Conservation (phyloP, 2,113 vertebrate species). For the Brachyistius frenatus region DNA sequence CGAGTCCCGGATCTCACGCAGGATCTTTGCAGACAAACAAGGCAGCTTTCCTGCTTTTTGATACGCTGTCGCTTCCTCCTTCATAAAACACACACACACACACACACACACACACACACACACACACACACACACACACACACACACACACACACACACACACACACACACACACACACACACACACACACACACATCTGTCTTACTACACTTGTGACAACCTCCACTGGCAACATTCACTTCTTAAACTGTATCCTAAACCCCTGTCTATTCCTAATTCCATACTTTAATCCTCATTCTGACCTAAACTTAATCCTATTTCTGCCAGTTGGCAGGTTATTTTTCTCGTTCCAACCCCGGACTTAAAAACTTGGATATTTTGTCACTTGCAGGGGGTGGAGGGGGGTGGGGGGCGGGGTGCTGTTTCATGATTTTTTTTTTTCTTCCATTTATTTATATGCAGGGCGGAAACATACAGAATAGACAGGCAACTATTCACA, state of each 20-base stretch:
- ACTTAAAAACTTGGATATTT: slow-evolving; percentile 17
- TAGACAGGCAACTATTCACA: no score
- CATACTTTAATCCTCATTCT: slow-evolving; percentile 62
- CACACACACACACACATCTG: slow-evolving; percentile 2
- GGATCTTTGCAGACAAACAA: slow-evolving; percentile 49
- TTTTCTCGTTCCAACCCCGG: slow-evolving; percentile 28
- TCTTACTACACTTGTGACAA: slow-evolving; percentile 16
- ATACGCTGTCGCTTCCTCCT: slow-evolving; percentile 4
- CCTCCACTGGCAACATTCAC: slow-evolving; percentile 40
- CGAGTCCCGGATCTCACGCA: slow-evolving; percentile 35
- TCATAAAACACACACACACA: not conserved
- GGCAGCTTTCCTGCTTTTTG: slow-evolving; percentile 31
- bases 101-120: no score
- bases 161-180: no score
- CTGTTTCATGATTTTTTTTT: no score
- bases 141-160: not conserved
- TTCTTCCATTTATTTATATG: slow-evolving; percentile 5
- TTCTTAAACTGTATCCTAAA: slow-evolving; percentile 38
- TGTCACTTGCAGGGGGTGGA: not conserved
- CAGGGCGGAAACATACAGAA: no score
- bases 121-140: slow-evolving; percentile 3
- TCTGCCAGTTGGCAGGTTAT: slow-evolving; percentile 60
- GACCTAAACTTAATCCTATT: slow-evolving; percentile 66
- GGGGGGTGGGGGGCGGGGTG: no score
- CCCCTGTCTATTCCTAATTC: slow-evolving; percentile 54